phyloP scores from a whole-genome alignment of 64 coral and sea anemone genomes.

The Montipora efflorescens region DNA sequence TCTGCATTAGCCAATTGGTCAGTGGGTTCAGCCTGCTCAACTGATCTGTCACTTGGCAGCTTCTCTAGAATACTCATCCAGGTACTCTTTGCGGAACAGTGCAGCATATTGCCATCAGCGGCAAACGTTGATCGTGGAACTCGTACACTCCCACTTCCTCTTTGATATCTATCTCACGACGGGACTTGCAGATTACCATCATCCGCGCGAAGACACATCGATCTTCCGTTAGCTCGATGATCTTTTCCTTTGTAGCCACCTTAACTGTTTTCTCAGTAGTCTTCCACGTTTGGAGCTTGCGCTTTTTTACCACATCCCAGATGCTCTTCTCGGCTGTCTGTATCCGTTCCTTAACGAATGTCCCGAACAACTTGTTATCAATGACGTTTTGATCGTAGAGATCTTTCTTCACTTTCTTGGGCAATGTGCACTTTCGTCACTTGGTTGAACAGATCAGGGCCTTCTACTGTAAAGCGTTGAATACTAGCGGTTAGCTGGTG shows the following conservation, averaged over 20 bases:
- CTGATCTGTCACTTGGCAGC: conserved; percentile 35
- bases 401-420: conserved; percentile 57
- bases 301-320: conserved; percentile 60
- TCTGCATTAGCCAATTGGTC: neutral
- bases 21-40: neutral
- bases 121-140: conserved; percentile 72
- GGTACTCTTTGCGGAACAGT: conserved; percentile 56
- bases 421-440: conserved; percentile 49
- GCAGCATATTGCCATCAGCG: conserved; percentile 65
- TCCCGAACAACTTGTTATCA: neutral
- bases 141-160: conserved; percentile 22
- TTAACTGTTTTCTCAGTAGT: conserved; percentile 27
- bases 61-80: conserved; percentile 71
- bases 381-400: conserved; percentile 43
- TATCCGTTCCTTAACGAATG: conserved; percentile 61
- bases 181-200: conserved; percentile 42
- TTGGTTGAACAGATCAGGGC: conserved; percentile 54
- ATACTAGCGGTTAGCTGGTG: conserved; percentile 14
- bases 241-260: conserved; percentile 39
- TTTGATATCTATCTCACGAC: conserved; percentile 51
- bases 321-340: conserved; percentile 45
- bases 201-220: conserved; percentile 27
- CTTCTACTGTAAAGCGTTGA: conserved; percentile 14
- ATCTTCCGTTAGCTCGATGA: conserved; percentile 64
- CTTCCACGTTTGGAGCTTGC: conserved; percentile 69